Evolutionary conservation across 2,113 vertebrate species (phyloP), one percentile per base, ranked within the genome.

Genomic region (Equus przewalskii): DNA sequence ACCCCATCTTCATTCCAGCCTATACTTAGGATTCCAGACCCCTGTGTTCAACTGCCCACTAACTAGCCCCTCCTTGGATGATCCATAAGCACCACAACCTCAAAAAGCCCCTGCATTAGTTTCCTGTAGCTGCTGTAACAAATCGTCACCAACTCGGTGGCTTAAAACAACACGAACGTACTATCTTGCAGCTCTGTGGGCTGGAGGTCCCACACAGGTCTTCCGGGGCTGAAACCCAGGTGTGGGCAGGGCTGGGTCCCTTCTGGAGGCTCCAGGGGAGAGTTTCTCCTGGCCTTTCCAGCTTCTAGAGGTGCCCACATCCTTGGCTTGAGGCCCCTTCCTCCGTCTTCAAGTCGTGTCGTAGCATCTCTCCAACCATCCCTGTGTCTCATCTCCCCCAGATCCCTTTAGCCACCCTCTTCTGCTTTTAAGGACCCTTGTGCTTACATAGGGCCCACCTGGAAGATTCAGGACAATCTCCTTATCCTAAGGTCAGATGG

Each of bases 141-240:
- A 30, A 28, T 8, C 0, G 5, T 30, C 75, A 41, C 46, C 28
- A 33, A 60, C 18, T 60, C 41, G 6, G 54, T 30, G 1, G 49
- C 36, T 88, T 60, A 44, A 78, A 51, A 13, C 58, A 24, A 62
- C 41, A 33, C 54, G 8, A 33, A 62, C 0, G 6, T 16, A 26
- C 2, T 30, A 5, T 24, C 30, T 18, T 5, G 3, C 13, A 21
- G n/a, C 6, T 19, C n/a, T 15, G 24, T 1, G 2, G 60, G n/a
- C 60, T 22, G 49, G 33, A 41, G 30, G 33, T 6, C 28, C 15
- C 19, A 62, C 26, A 22, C 51, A 1, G 33, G 19, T 19, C 46
- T 49, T 26, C 41, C 13, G 15, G 22, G 24, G 22, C 73, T 28
- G 5, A 15, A 82, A 44, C 9, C 26, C 7, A 7, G 14, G 73